Conservation (phyloP, 2,797 vertebrate genomes). For the Sylvia borin region DNA sequence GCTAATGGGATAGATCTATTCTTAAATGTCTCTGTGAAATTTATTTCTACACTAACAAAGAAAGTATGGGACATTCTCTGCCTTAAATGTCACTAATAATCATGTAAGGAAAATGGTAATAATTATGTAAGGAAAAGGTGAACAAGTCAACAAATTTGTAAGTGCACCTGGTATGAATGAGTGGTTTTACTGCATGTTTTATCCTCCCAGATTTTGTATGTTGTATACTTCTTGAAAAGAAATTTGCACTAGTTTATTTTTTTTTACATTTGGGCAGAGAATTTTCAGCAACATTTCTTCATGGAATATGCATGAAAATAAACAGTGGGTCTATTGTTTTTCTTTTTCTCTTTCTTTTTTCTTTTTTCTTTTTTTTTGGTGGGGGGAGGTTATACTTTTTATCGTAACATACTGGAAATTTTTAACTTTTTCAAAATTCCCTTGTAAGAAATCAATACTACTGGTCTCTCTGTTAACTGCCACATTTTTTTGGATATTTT, state of each 20-base stretch:
- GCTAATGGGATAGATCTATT: background rate
- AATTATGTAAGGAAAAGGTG: background rate
- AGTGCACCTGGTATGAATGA: background rate
- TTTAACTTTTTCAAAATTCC: background rate
- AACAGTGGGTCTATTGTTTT: background rate
- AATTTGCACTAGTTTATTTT: background rate
- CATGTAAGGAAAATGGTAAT: background rate
- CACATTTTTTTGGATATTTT: background rate
- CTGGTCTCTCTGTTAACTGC: background rate
- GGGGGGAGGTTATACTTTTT: background rate
- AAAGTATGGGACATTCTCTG: background rate
- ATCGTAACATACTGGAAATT: background rate
- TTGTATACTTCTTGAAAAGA: background rate
- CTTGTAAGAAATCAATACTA: background rate
- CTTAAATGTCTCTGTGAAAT: background rate
- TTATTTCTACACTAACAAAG: background rate
- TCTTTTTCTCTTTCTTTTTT: background rate
- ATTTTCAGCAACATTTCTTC: background rate
- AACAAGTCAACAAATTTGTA: background rate
- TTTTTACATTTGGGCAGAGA: background rate
- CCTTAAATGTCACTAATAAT: background rate
- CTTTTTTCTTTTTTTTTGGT: no score
- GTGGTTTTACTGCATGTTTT: background rate
- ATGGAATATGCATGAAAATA: background rate
- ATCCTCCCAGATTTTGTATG: background rate